phyloP scores from a whole-genome alignment of 2,888 invertebrate species.

The Aleiodes testaceus region DNA sequence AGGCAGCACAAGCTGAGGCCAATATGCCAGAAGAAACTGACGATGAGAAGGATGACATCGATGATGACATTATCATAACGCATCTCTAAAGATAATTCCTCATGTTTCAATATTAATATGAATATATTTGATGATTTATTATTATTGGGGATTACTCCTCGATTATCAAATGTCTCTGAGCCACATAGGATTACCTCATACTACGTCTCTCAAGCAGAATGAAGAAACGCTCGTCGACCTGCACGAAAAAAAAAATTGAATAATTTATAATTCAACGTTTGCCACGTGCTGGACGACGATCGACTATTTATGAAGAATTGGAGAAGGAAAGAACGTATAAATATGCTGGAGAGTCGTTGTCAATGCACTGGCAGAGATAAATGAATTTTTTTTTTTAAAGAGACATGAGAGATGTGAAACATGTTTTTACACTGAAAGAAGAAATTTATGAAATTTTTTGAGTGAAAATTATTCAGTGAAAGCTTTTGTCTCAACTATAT shows the following conservation, averaged over 20 bases:
- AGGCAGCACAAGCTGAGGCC: slow-evolving; percentile 79
- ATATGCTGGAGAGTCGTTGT: slow-evolving; percentile 31
- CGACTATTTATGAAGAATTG: slow-evolving; percentile 28
- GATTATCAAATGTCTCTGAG: not conserved
- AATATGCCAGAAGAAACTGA: slow-evolving; percentile 84
- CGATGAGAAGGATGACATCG: slow-evolving; percentile 90
- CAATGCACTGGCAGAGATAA: not conserved
- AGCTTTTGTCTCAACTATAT: not conserved
- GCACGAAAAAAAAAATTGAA: slow-evolving; percentile 25
- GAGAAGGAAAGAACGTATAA: not conserved
- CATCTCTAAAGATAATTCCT: slow-evolving; percentile 77
- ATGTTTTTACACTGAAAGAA: slow-evolving; percentile 11
- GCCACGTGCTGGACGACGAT: slow-evolving; percentile 37
- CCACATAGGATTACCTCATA: slow-evolving; percentile 15
- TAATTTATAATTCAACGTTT: not conserved
- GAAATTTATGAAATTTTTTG: not conserved
- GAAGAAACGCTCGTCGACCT: slow-evolving; percentile 26
- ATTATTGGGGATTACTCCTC: slow-evolving; percentile 12
- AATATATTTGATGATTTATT: slow-evolving; percentile 11
- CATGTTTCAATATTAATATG: slow-evolving; percentile 12
- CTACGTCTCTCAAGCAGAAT: slow-evolving; percentile 30
- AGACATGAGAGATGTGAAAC: not conserved
- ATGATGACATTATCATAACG: slow-evolving; percentile 90
- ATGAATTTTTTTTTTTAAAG: no score
- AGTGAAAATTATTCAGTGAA: not conserved